phyloP scores from a whole-genome alignment of 35 echinoderm and acorn worm genomes.

The Stichopus chloronotus region DNA sequence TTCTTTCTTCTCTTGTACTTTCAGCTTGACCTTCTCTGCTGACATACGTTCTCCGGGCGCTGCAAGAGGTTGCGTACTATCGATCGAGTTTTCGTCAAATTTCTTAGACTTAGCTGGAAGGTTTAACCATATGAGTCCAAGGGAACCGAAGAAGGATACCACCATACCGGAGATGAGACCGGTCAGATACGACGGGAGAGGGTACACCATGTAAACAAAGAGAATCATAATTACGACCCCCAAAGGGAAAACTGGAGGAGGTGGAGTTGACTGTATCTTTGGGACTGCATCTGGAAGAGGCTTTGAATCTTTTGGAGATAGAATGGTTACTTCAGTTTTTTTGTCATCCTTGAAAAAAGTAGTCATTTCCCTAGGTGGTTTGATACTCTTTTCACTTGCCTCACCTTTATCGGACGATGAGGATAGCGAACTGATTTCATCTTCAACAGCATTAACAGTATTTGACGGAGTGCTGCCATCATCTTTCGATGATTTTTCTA shows the following conservation, averaged over 20 bases:
- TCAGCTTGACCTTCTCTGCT: conserved; percentile 64
- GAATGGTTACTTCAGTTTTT: not conserved
- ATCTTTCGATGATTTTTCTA: conserved; percentile 61
- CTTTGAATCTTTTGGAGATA: not conserved
- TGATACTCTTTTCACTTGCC: not conserved
- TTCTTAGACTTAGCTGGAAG: conserved; percentile 41
- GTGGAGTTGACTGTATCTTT: conserved; percentile 7
- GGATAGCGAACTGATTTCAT: conserved; percentile 54
- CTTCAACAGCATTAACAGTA: conserved; percentile 9
- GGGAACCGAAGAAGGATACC: conserved; percentile 69
- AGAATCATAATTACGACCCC: conserved; percentile 50
- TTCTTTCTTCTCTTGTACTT: conserved; percentile 79
- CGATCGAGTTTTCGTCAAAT: conserved; percentile 44
- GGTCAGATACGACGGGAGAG: conserved; percentile 65
- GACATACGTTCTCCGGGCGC: conserved; percentile 70
- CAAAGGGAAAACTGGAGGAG: conserved; percentile 49
- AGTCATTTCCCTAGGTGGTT: conserved; percentile 25
- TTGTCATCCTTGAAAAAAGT: conserved; percentile 30
- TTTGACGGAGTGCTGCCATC: not conserved
- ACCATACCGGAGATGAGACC: conserved; percentile 77
- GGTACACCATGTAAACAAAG: conserved; percentile 76
- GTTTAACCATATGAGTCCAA: conserved; percentile 77
- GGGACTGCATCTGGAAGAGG: not conserved
- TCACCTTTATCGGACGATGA: conserved; percentile 56
- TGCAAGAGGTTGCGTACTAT: conserved; percentile 55